Evolutionary conservation across 2,113 vertebrate genomes (phyloP).

Genomic region (Ancistrus triradiatus): DNA sequence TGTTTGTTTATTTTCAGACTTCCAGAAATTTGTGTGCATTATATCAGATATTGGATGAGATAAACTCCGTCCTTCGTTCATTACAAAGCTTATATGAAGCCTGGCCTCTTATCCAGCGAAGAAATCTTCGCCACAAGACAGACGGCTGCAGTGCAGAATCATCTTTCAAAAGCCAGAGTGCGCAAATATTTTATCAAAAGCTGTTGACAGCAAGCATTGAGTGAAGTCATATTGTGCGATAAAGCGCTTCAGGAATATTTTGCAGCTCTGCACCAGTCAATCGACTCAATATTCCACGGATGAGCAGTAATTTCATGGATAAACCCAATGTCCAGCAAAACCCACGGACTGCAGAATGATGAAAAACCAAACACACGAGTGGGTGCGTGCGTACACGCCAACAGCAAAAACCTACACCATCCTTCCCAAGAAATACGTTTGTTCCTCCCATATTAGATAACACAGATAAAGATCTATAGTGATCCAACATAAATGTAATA

Average conservation of each 20-base stretch:
- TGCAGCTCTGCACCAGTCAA: conserved; percentile 22
- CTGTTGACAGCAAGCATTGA: conserved; percentile 31
- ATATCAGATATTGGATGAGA: too few relatives aligned
- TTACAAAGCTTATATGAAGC: background rate
- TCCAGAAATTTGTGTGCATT: background rate
- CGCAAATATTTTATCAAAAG: conserved; percentile 34
- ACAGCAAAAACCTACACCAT: too few relatives aligned
- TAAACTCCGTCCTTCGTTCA: too few relatives aligned
- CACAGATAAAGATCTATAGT: too few relatives aligned
- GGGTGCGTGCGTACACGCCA: too few relatives aligned
- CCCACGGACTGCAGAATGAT: conserved; percentile 6
- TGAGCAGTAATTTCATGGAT: conserved; percentile 33
- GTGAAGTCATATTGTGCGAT: conserved; percentile 10
- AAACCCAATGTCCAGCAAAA: conserved; percentile 18
- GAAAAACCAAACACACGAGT: conserved; percentile 1
- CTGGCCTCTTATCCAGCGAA: background rate
- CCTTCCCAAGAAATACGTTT: too few relatives aligned
- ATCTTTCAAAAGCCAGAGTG: conserved; percentile 11
- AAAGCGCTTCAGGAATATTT: conserved; percentile 28
- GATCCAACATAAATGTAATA: too few relatives aligned
- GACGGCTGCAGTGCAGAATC: conserved; percentile 8
- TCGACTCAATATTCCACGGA: conserved; percentile 26
- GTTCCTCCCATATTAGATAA: too few relatives aligned
- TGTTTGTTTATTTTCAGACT: background rate
- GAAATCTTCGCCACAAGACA: conserved; percentile 14